Evolutionary conservation across 53 echinoderm and acorn worm genomes (phyloP), one percentile per base, ranked within the genome.

Genomic region (Henricia sp.): DNA sequence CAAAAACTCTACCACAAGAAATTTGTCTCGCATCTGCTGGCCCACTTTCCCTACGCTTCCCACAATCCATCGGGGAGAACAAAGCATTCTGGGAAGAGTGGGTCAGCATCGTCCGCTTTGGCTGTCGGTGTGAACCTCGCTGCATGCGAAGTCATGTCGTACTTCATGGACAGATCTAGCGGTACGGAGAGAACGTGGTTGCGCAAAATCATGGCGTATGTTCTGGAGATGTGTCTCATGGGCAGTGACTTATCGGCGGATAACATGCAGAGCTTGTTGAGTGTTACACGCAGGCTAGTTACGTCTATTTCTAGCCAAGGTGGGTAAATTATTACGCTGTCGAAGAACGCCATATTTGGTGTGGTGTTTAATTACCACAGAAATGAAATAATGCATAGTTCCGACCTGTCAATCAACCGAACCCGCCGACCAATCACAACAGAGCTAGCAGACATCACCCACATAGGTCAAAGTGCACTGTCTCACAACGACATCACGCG

Each of bases 81-180:
- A 68, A 68, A 67, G 72, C 57, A 74, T 26, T 55, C 73, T 82
- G 68, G 82, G 76, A 68, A 57, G 77, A 67, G 26, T 4, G 51
- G 32, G 13, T 28, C 68, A n/a, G 12, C 48, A 28, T 63, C 30
- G 11, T 27, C 24, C 38, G 37, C 6, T 19, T 6, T 74, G 20
- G 63, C 64, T 41, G 83, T 80, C 28, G 74, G 71, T 38, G 59
- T 87, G 29, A 96, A 96, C 76, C 82, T 96, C 9, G 62, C 91
- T 27, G 74, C 63, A 0, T 93, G 93, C 67, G 88, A 94, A 43
- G 60, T 96, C 6, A 87, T 96, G 87, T 87, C 94, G 10, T 91
- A 87, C 48, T 91, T 91, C 70, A 52, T 93, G 72, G 84, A 6
- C 1, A 3, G 20, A 16, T 20, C 32, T 1, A n/a, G 9, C 14